Evolutionary conservation across 1,140 invertebrate genomes (phyloP), one percentile per base, ranked within the genome.

Genomic region (Zelostemma sp.): DNA sequence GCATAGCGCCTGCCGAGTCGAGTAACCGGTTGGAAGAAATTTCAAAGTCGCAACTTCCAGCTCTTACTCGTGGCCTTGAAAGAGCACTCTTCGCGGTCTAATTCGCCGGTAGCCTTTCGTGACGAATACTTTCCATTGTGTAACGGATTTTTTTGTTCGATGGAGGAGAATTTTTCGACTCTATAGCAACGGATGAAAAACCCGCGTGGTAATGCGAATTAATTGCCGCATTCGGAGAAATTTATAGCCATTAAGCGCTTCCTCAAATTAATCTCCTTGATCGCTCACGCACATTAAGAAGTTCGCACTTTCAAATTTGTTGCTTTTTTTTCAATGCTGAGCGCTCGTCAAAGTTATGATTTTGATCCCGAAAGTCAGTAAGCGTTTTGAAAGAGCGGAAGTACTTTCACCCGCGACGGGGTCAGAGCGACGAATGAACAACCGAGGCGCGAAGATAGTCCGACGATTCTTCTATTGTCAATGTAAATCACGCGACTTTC

Each of bases 81-180:
- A 83, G 71, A 72, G 72, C 62, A 68, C 74, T 78, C 78, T 84
- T 78, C 75, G 72, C 80, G 83, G 79, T 85, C 83, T 84, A 81
- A 81, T 85, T 85, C 80, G 67, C 76, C 71, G 75, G 78, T 80
- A 80, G 74, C 74, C 76, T 81, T 77, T 82, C 80, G 73, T 78
- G 75, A 82, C 77, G 77, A 80, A 83, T 81, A 85, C 83, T 85
- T 85, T 85, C 83, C 82, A 85, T 84, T 84, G 82, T 85, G 79
- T 84, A 84, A 85, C 77, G 77, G 78, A 80, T 79, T 77, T 82
- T 76, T 73, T 69, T 6, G 11, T 6, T n/a, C 33, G 2, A n/a
- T n/a, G 5, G 33, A 35, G 11, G 33, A 35, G 33, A 35, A 9
- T 35, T 35, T 35, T 35, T 9, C 33, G 33, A 35, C 5, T 35